A percentile compares a stretch with the other conserved stretches of the same genome.
These are phyloP conservation scores for Apotomis betuletana DNA, from an alignment of 2,888 invertebrate genomes.

Conservation along the genomic window DNA sequence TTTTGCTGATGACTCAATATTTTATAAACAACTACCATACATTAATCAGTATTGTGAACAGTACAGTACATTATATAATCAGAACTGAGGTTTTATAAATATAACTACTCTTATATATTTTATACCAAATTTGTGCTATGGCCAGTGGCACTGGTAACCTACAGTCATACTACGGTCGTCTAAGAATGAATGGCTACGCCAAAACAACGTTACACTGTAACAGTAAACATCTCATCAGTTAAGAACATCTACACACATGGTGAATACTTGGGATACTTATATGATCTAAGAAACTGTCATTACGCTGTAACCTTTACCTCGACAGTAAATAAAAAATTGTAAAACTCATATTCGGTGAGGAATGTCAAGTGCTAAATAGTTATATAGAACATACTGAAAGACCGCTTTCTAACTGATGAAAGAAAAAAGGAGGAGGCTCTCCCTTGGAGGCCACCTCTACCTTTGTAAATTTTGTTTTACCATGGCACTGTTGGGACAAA, in stretches of 20 bases:
- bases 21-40: constrained; percentile 21
- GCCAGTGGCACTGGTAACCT: constrained; percentile 13
- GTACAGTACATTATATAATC: constrained; percentile 18
- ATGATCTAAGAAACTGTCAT: no score
- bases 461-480: no score
- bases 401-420: no score
- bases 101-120: constrained; percentile 6
- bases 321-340: no score
- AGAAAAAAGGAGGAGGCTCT: no score
- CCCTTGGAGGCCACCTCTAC: no score
- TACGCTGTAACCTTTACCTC: no score
- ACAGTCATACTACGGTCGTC: constrained; percentile 15
- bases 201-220: constrained; percentile 13
- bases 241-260: constrained; percentile 17
- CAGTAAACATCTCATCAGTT: constrained; percentile 20
- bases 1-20: constrained; percentile 31
- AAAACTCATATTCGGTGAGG: constrained; percentile 9
- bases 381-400: no score
- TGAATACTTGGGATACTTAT: neutral
- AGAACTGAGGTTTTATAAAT: constrained; percentile 18
- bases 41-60: constrained; percentile 22
- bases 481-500: no score
- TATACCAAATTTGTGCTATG: constrained; percentile 39
- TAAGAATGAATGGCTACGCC: constrained; percentile 25
- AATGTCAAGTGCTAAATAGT: no score